Evolutionary conservation across 2,888 invertebrate genomes (phyloP), one percentile per base, ranked within the genome.

Genomic region (Heliconius ethilla): DNA sequence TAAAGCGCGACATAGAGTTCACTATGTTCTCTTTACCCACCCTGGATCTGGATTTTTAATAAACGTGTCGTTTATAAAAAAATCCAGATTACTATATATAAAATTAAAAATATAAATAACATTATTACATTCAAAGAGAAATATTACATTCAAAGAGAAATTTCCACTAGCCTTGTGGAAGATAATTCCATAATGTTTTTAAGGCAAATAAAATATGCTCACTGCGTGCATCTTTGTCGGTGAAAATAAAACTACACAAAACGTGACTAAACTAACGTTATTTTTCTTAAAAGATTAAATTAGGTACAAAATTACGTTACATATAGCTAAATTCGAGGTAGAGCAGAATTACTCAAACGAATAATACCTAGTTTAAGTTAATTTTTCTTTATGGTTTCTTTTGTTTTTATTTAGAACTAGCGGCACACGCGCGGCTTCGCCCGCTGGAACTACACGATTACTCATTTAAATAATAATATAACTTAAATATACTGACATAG

Each of bases 201-300:
- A 73, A 67, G 37, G 22, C 66, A 45, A 40, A 77, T 77, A 73
- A 40, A 73, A 29, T 73, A 77, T 77, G 73, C 76, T 70, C 29
- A 40, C 37, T 67, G 55, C 77, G 77, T 77, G 66, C 55, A 40
- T 45, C 55, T 73, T 77, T 55, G 73, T 77, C 51, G 65, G 73
- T 67, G 77, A 77, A 77, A 66, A 67, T 73, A 72, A 77, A 77
- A 67, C 55, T 59, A 73, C 27, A 77, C 55, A 55, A 72, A 15
- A 72, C 77, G 77, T 77, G 78, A 80, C 75, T 37, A 66, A 18
- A 59, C 55, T 78, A 74, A 76, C 69, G 63, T 73, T 72, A 77
- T 77, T 80, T 78, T 37, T 76, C 70, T 78, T 67, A 76, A 75
- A 74, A 75, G 76, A 77, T 75, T 74, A 70, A 80, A 80, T 80